Evolutionary conservation across 2,888 invertebrate genomes (phyloP).

Genomic region (Drosophila mulleri): DNA sequence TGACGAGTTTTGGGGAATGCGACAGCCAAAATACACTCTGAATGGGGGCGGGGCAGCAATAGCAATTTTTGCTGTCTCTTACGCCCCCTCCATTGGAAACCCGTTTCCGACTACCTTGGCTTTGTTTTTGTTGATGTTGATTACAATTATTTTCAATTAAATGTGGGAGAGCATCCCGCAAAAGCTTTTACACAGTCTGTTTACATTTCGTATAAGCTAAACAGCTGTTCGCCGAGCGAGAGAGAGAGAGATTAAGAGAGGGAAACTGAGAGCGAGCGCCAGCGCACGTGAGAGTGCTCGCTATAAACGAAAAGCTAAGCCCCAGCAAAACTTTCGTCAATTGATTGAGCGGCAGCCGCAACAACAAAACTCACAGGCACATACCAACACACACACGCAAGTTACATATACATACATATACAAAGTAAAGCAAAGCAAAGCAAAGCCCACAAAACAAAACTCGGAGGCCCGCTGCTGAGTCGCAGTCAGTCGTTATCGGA

Average conservation of each 20-base stretch:
- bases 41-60: constrained; percentile 20
- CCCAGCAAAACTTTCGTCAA: constrained; percentile 65
- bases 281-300: constrained; percentile 24
- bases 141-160: constrained; percentile 70
- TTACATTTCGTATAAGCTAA: constrained; percentile 68
- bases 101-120: constrained; percentile 76
- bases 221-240: constrained; percentile 60
- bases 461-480: constrained; percentile 38
- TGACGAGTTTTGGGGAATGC: constrained; percentile 40
- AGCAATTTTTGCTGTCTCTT: constrained; percentile 25
- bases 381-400: constrained; percentile 10
- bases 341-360: constrained; percentile 63
- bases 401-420: constrained; percentile 19
- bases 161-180: constrained; percentile 27
- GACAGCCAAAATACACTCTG: constrained; percentile 42
- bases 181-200: constrained; percentile 70
- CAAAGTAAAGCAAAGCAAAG: constrained; percentile 30
- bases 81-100: constrained; percentile 50
- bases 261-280: constrained; percentile 8
- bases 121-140: constrained; percentile 69
- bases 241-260: constrained; percentile 1
- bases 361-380: constrained; percentile 5
- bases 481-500: constrained; percentile 75
- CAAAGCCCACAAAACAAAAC: constrained; percentile 60
- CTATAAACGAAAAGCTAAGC: constrained; percentile 63